Percentiles rank a stretch among this genome's conserved stretches.
These are phyloP conservation scores for Myripristis murdjan DNA, from an alignment of 2,797 vertebrate genomes.

Conservation along the genomic window DNA sequence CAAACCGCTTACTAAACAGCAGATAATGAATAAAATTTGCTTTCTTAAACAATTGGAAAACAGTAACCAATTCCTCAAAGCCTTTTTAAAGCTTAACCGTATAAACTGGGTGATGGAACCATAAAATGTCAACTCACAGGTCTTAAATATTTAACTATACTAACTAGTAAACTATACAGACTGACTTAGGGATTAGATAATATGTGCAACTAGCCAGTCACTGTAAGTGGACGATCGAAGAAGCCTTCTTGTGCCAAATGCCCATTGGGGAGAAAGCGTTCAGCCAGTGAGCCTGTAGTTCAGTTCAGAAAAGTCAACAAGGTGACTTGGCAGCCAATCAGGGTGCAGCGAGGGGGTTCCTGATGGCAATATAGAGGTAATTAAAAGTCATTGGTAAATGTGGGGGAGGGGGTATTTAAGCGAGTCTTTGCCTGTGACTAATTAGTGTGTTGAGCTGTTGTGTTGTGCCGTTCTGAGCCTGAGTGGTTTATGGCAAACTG, in stretches of 20 bases:
- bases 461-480: conserved; percentile 58
- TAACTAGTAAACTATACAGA: conserved; percentile 11
- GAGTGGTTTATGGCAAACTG: conserved; percentile 54
- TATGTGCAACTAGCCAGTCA: conserved; percentile 22
- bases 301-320: conserved; percentile 73
- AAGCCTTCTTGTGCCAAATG: conserved; percentile 58
- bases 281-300: conserved; percentile 66
- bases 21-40: background rate
- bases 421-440: conserved; percentile 8
- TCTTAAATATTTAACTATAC: background rate
- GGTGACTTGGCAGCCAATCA: conserved; percentile 74
- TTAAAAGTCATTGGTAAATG: conserved; percentile 74
- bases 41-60: background rate
- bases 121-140: no score
- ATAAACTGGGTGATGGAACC: background rate
- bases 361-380: conserved; percentile 70
- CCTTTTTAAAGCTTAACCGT: background rate
- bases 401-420: conserved; percentile 59
- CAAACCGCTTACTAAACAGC: no score
- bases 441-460: background rate
- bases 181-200: conserved; percentile 17
- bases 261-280: conserved; percentile 65
- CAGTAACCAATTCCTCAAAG: background rate
- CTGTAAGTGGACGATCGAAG: conserved; percentile 47
- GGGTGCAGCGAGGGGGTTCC: conserved; percentile 62